phyloP scores from a whole-genome alignment of 2,113 vertebrate species.

The Nothocercus julius region DNA sequence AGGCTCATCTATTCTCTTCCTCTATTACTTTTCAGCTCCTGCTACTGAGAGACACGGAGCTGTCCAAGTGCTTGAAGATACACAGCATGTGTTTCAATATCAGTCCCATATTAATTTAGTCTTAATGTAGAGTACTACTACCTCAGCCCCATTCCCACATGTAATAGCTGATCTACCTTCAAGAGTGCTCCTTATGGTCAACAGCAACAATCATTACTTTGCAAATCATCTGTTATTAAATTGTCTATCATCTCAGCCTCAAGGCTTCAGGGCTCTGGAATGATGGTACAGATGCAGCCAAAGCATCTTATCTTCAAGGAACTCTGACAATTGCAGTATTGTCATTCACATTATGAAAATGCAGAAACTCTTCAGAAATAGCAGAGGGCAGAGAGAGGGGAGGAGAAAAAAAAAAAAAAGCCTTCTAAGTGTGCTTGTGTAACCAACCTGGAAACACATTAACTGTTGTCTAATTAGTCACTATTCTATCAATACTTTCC shows the following conservation, averaged over 20 bases:
- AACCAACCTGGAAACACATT: not conserved
- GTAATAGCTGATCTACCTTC: not conserved
- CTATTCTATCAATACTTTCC: not conserved
- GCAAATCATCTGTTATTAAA: not conserved
- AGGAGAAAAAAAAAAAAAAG: accelerated
- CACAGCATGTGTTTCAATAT: too few relatives aligned
- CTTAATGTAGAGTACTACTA: not conserved
- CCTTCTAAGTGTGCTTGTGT: not conserved
- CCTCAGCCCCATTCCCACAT: not conserved
- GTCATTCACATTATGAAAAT: not conserved
- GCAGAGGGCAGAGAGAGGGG: too few relatives aligned
- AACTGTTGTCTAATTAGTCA: not conserved
- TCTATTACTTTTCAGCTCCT: not conserved
- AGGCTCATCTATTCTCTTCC: not conserved
- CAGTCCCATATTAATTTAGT: not conserved
- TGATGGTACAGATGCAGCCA: not conserved
- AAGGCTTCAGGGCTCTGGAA: not conserved
- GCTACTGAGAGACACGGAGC: not conserved
- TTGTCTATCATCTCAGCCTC: not conserved
- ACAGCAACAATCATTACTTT: not conserved
- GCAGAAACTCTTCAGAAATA: not conserved
- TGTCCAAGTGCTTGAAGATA: too few relatives aligned
- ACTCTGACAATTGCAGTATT: not conserved
- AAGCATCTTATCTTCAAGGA: not conserved
- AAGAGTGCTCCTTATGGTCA: not conserved